phyloP scores from a whole-genome alignment of 35 echinoderm and acorn worm species.

The Lytechinus pictus region DNA sequence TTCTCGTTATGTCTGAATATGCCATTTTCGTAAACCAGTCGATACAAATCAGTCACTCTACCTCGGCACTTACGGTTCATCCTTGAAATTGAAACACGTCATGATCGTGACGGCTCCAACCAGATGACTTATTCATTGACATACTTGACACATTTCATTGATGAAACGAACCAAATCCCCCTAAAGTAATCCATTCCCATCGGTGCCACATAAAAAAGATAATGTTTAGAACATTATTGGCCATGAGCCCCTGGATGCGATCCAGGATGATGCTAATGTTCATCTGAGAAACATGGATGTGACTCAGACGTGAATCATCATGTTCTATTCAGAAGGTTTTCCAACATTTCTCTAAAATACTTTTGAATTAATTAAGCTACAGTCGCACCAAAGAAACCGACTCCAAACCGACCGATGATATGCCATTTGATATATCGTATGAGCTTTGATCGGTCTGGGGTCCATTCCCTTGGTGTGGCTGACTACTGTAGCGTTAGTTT shows the following conservation, averaged over 20 bases:
- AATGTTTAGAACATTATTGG: neutral
- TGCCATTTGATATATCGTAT: too few relatives aligned
- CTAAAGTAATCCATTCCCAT: neutral
- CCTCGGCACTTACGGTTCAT: neutral
- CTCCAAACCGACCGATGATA: neutral
- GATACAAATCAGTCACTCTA: neutral
- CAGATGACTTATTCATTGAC: neutral
- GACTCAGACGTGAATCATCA: neutral
- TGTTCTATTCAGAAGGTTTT: neutral
- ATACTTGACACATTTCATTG: constrained; percentile 1
- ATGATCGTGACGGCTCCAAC: neutral
- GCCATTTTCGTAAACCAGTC: neutral
- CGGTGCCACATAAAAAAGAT: neutral
- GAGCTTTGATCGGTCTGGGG: too few relatives aligned
- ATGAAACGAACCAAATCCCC: neutral
- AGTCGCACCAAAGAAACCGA: neutral
- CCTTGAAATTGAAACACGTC: neutral
- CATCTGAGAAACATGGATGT: neutral
- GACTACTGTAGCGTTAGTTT: too few relatives aligned
- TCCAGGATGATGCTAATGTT: neutral
- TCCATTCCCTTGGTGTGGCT: too few relatives aligned
- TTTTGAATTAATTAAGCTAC: neutral
- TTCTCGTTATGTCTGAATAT: neutral
- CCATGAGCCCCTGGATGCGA: neutral
- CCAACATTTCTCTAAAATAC: neutral